Conservation (phyloP, 2,888 invertebrate species). For the Quadroppia sp. region DNA sequence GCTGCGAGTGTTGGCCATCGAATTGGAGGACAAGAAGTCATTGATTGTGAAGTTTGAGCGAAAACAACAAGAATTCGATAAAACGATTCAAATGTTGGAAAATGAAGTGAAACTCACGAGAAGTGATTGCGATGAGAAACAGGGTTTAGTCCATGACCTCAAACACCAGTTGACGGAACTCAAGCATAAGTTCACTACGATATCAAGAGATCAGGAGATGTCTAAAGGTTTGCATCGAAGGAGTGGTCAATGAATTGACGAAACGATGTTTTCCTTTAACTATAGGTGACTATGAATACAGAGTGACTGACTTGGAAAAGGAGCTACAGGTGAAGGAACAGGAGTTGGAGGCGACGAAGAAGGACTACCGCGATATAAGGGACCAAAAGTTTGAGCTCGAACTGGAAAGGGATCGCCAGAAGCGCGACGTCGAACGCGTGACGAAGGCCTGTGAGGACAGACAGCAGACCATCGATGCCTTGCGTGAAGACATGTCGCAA, state of each 20-base stretch:
- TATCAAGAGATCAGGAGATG: not conserved
- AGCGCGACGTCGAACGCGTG: constrained; percentile 17
- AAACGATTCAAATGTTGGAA: constrained; percentile 24
- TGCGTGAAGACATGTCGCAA: constrained; percentile 35
- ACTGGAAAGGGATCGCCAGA: constrained; percentile 34
- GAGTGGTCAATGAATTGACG: too few relatives aligned
- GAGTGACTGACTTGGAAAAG: constrained; percentile 34
- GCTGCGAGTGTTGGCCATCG: constrained; percentile 30
- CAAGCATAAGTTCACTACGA: not conserved
- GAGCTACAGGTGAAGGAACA: constrained; percentile 37
- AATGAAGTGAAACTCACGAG: constrained; percentile 40
- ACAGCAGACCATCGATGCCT: constrained; percentile 34
- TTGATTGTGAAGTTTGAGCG: constrained; percentile 21
- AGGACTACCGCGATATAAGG: constrained; percentile 28
- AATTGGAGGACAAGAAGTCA: constrained; percentile 39
- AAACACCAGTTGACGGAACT: constrained; percentile 19
- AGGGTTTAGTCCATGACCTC: constrained; percentile 15
- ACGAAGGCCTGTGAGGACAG: constrained; percentile 18
- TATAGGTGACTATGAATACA: constrained; percentile 35
- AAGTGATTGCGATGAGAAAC: constrained; percentile 41
- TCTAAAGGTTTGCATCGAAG: constrained; percentile 37
- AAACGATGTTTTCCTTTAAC: not conserved
- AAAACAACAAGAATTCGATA: constrained; percentile 36
- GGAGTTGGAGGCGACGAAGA: constrained; percentile 19
- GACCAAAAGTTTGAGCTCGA: constrained; percentile 38